Evolutionary conservation across 2,797 vertebrate species (phyloP), one percentile per base, ranked within the genome.

Genomic region (Eutrigla gurnardus): DNA sequence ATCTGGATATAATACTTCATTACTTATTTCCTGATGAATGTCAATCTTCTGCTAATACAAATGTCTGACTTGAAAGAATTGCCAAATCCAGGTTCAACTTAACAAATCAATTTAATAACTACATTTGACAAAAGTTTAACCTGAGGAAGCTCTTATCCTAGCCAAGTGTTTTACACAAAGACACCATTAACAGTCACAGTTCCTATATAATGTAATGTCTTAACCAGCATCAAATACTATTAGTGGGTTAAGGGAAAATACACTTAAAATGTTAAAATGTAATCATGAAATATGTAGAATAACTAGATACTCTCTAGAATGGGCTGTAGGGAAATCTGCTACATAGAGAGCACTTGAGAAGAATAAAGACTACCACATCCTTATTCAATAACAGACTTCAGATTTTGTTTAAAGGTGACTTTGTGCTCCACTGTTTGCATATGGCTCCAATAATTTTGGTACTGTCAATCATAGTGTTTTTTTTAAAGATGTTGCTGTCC

Each of bases 21-120:
- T 55, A 61, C 65, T 54, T 47, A 55, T 37, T 75, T 71, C 49
- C 68, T 63, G 35, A 42, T 58, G 40, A 73, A 77, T 37, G 32
- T 61, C 54, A 5, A 57, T 12, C 43, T 62, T 43, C 67, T 66
- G 43, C 17, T 55, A 8, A 66, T 50, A 37, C 45, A 33, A 63
- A 32, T 10, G n/a, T 61, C 42, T 55, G n/a, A 11, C 32, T 52
- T 67, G 73, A 57, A 61, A 63, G 46, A 25, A 45, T 0, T 36
- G 17, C 36, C 36, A 52, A 39, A 70, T 65, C 10, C 18, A 39
- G 60, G 10, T 33, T 57, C 43, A 66, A 7, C 25, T 25, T 62
- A 46, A n/a, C 42, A 55, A 42, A 55, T 25, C 25, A 25, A 25
- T 25, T 25, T 25, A 7, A 70, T 53, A 52, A 58, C 65, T 39